Base-by-base conservation (phyloP, 2,113 vertebrate genomes). In the Malurus cyaneus region DNA sequence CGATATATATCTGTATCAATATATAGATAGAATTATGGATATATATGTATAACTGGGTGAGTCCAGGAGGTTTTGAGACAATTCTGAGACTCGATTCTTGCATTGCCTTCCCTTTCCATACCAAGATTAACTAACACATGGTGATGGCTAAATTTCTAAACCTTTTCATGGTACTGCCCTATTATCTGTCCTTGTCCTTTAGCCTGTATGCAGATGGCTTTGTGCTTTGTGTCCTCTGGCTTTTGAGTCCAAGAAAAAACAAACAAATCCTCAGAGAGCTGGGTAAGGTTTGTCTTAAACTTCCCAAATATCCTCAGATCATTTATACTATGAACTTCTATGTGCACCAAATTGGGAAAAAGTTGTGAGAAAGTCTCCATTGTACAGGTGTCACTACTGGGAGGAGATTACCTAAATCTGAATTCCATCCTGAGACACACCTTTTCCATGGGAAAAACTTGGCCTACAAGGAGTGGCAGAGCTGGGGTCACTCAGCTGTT, bases 31-130 rank as follows among this genome's bases (percentile, higher is more conserved):
- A 49, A 42, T 47, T 73, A 23, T n/a, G n/a, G 11, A n/a, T 46
- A 62, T 14, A 39, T 28, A 52, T 39, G 39, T 31, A 19, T 18
- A 44, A 62, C 41, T 72, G 28, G 25, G 25, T 25, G n/a, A 89
- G 62, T 79, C 46, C 42, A 46, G 53, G 28, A 79, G 59, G 26
- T 54, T 86, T 91, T 88, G 52, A 67, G 65, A 10, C 72, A 67
- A 20, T 70, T 86, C 60, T 62, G 64, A 80, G 44, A 62, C 32
- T 90, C 14, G 3, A 0, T 84, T 88, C 57, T 89, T 53, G 12
- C 21, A 46, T 39, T 0, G 0, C 28, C 12, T 71, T 81, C 47
- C 71, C 23, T 65, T 79, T 60, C 57, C 15, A 7, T 64, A 6
- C 39, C 72, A 54, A 26, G 66, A 57, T 61, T 76, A 53, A 56